phyloP scores from a whole-genome alignment of 2,797 vertebrate genomes.

The Geotrypetes seraphini region DNA sequence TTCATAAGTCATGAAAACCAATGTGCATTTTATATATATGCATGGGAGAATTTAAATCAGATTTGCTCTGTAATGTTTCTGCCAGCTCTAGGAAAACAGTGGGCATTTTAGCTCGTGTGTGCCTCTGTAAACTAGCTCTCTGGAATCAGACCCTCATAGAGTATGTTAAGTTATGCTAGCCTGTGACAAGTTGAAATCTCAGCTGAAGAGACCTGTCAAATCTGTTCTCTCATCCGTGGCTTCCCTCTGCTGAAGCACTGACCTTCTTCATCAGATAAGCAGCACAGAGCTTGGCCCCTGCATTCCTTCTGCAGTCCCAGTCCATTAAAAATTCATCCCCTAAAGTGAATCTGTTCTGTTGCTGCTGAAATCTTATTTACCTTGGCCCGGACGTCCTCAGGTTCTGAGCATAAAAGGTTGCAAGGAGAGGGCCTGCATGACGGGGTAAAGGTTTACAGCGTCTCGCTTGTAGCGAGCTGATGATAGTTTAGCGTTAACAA shows the following conservation, averaged over 20 bases:
- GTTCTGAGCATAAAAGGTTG: constrained; percentile 38
- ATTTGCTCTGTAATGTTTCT: no score
- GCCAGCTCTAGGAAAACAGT: constrained; percentile 6
- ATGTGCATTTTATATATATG: no score
- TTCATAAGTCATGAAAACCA: no score
- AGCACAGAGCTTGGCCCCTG: constrained; percentile 39
- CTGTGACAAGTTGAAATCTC: constrained; percentile 34
- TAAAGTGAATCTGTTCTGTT: constrained; percentile 54
- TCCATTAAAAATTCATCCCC: constrained; percentile 71
- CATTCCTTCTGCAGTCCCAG: constrained; percentile 36
- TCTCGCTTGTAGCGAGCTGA: constrained; percentile 30
- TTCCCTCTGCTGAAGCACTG: constrained; percentile 46
- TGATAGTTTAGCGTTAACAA: constrained; percentile 39
- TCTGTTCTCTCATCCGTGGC: constrained; percentile 29
- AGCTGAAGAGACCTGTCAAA: constrained; percentile 44
- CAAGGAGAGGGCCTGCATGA: constrained; percentile 29
- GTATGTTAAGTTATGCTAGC: constrained; percentile 20
- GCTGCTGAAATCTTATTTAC: constrained; percentile 36
- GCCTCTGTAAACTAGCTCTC: constrained; percentile 7
- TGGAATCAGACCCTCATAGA: constrained; percentile 14
- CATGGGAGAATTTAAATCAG: no score
- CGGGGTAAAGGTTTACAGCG: no score
- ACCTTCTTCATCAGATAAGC: constrained; percentile 55
- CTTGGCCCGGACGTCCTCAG: constrained; percentile 29
- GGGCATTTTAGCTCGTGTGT: neutral